Conservation (phyloP, 2,113 vertebrate species). For the Lichenostomus cassidix region DNA sequence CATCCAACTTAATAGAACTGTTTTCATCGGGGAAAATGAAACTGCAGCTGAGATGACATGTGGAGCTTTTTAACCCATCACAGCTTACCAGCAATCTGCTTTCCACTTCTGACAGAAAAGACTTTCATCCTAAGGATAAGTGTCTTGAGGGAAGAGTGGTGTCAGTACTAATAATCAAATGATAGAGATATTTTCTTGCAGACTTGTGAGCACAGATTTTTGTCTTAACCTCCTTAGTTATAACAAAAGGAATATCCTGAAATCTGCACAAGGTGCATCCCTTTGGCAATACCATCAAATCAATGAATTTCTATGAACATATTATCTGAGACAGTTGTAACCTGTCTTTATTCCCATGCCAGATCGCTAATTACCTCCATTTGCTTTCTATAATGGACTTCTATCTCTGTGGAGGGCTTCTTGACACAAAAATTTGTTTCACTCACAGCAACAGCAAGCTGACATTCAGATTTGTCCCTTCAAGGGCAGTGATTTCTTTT, state of each 20-base stretch:
- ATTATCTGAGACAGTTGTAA: neutral
- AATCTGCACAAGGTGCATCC: neutral
- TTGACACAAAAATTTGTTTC: neutral
- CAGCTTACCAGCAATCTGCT: neutral
- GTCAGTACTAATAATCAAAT: constrained; percentile 10
- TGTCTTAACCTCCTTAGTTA: neutral
- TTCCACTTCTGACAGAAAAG: neutral
- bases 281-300: neutral
- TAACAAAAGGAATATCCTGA: neutral
- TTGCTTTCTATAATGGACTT: neutral
- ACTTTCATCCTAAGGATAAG: neutral
- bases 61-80: neutral
- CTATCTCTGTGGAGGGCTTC: neutral
- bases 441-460: neutral
- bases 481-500: neutral
- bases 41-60: neutral
- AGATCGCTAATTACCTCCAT: neutral
- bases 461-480: neutral
- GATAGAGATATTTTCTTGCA: neutral
- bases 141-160: neutral
- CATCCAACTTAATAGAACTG: neutral
- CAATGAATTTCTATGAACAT: neutral
- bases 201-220: neutral
- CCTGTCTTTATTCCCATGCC: neutral
- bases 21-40: neutral